Percentiles rank a stretch among this genome's conserved stretches.
phyloP scores from a whole-genome alignment of 2,797 vertebrate species.

The Margarornis squamiger region DNA sequence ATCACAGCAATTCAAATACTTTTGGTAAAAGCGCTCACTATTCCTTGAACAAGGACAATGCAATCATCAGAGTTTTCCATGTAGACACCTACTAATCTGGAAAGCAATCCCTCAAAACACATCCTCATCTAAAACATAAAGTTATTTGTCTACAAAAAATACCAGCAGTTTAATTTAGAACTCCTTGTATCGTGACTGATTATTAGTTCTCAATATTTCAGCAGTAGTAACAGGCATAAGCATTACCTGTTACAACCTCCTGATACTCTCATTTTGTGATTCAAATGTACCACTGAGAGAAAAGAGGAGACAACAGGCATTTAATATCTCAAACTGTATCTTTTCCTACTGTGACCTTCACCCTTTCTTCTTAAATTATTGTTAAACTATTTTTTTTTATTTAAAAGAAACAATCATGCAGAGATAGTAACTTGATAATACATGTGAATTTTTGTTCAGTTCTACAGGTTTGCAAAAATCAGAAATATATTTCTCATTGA shows the following conservation, averaged over 20 bases:
- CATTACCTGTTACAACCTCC: neutral
- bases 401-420: neutral
- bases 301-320: neutral
- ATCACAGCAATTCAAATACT: neutral
- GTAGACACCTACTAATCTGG: neutral
- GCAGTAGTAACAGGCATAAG: neutral
- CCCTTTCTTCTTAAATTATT: neutral
- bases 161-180: neutral
- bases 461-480: neutral
- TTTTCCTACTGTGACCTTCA: neutral
- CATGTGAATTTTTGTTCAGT: neutral
- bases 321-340: neutral
- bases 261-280: neutral
- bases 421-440: neutral
- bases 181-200: neutral
- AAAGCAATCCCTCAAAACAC: neutral
- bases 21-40: neutral
- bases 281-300: neutral
- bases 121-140: neutral
- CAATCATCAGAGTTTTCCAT: neutral
- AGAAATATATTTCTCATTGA: neutral
- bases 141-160: neutral
- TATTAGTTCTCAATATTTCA: neutral
- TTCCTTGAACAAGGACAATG: neutral
- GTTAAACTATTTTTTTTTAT: neutral